Evolutionary conservation across 1,140 invertebrate genomes (phyloP).

Genomic region (Gonatopus flavifemur): DNA sequence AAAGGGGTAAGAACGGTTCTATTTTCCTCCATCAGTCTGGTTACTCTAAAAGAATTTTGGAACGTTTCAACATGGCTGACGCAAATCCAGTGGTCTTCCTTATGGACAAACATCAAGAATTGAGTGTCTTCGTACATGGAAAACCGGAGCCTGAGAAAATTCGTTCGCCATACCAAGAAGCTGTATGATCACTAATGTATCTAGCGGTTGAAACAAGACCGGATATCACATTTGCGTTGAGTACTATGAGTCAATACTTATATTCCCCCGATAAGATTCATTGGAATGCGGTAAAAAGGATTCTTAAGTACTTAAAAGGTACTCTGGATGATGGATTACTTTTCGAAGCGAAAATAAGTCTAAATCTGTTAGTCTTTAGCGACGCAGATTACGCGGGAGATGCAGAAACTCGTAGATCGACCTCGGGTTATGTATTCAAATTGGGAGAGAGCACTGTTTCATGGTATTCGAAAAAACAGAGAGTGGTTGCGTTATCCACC

Average conservation of each 20-base stretch:
- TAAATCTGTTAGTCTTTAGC: not conserved
- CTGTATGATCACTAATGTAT: constrained; percentile 4
- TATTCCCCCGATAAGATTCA: not conserved
- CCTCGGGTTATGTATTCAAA: not conserved
- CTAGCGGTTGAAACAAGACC: not conserved
- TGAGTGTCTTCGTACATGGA: not conserved
- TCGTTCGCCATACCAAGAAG: not conserved
- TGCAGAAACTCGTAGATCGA: constrained; percentile 1
- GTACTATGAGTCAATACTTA: not conserved
- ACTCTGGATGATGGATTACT: not conserved
- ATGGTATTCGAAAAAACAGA: constrained; percentile 10
- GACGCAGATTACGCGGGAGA: constrained; percentile 6
- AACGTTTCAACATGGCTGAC: constrained; percentile 1
- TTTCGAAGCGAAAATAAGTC: not conserved
- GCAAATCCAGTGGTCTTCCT: not conserved
- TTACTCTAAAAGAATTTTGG: not conserved
- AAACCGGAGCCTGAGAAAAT: not conserved
- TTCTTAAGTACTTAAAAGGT: constrained; percentile 9
- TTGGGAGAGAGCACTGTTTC: not conserved
- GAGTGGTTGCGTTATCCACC: constrained; percentile 1
- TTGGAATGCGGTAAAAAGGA: constrained; percentile 8
- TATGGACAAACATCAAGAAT: constrained; percentile 2
- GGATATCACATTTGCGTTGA: not conserved
- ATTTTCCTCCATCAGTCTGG: constrained; percentile 2
- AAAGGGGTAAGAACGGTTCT: not conserved